A percentile compares a stretch with the other conserved stretches of the same genome.
These are phyloP conservation scores for Scyliorhinus canicula DNA, from an alignment of 2,797 vertebrate genomes.

Conservation along the genomic window DNA sequence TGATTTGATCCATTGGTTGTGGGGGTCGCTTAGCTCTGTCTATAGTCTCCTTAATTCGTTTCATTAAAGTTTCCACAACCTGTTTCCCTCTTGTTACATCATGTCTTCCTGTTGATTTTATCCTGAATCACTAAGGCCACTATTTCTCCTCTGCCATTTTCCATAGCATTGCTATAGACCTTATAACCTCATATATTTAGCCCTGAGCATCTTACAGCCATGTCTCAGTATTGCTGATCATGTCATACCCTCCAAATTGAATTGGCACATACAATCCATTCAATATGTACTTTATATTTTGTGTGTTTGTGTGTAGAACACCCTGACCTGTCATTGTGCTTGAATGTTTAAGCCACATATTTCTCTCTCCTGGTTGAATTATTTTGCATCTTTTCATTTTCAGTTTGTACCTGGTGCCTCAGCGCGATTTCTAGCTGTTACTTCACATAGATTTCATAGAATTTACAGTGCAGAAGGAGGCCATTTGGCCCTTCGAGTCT, in stretches of 20 bases:
- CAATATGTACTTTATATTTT: not conserved
- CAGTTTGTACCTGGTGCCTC: not conserved
- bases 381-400: not conserved
- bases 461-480: too few species aligned
- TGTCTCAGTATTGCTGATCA: not conserved
- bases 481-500: too few species aligned
- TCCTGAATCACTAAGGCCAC: not conserved
- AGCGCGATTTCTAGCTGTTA: not conserved
- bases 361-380: not conserved
- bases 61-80: not conserved
- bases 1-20: not conserved
- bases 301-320: not conserved
- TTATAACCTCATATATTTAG: not conserved
- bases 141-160: not conserved
- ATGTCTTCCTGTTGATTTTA: not conserved
- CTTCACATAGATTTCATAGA: too few species aligned
- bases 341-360: too few species aligned
- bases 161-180: not conserved
- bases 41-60: not conserved
- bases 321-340: too few species aligned
- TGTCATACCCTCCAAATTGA: not conserved
- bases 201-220: not conserved
- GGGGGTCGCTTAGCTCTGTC: not conserved
- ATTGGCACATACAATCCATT: not conserved
- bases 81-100: not conserved